phyloP scores from a whole-genome alignment of 2,113 vertebrate species.

The Colinus virginianus region DNA sequence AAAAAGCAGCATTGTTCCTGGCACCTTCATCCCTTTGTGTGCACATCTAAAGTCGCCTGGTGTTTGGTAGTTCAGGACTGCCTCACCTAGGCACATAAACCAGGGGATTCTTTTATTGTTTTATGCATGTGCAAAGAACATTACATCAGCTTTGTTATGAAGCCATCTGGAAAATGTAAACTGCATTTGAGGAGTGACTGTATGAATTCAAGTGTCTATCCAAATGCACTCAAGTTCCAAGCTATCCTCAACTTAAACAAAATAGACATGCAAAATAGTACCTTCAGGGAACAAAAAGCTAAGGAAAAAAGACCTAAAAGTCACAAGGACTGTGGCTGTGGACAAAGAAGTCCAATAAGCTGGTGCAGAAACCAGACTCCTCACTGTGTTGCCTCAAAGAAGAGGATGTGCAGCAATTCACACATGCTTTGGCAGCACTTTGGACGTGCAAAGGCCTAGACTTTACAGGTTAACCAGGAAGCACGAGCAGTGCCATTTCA shows the following conservation, averaged over 20 bases:
- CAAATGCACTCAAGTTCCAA: slow-evolving; percentile 2
- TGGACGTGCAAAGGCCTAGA: fast-evolving
- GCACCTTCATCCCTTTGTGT: neutral
- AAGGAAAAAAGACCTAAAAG: neutral
- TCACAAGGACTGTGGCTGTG: neutral
- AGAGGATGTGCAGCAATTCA: fast-evolving
- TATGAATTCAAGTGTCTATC: neutral
- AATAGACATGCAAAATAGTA: slow-evolving; percentile 6
- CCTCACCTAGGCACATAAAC: neutral
- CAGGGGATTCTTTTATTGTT: slow-evolving; percentile 6
- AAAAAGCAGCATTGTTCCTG: neutral
- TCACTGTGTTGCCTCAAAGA: neutral
- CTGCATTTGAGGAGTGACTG: slow-evolving; percentile 15
- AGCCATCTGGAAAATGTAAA: slow-evolving; percentile 53
- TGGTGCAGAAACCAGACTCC: neutral
- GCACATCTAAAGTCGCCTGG: neutral
- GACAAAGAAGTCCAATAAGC: neutral
- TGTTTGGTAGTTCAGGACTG: neutral
- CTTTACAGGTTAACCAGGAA: neutral
- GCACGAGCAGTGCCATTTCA: neutral
- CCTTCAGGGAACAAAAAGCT: neutral
- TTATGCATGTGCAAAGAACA: slow-evolving; percentile 26
- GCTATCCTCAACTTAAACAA: neutral
- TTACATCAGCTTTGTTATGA: slow-evolving; percentile 26
- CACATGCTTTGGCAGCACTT: neutral